phyloP scores from a whole-genome alignment of 2,888 invertebrate species.

The Acrocyrtus sp. region DNA sequence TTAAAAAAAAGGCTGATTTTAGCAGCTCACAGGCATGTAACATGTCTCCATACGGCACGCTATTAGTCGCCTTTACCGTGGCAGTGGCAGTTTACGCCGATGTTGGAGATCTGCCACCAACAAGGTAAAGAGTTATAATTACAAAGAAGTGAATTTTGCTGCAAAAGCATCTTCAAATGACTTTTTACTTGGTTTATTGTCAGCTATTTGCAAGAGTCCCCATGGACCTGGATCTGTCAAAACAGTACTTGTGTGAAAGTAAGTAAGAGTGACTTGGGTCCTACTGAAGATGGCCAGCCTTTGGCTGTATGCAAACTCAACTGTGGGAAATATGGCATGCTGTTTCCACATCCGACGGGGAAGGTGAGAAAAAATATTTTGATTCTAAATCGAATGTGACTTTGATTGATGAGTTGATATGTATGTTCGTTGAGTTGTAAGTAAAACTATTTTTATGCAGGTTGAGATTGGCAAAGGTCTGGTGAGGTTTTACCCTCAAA shows the following conservation, averaged over 20 bases:
- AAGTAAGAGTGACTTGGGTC: constrained; percentile 38
- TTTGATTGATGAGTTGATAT: not conserved
- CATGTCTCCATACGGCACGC: not conserved
- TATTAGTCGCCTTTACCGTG: not conserved
- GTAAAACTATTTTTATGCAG: constrained; percentile 30
- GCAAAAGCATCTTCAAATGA: not conserved
- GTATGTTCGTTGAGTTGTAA: not conserved
- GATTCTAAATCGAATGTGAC: not conserved
- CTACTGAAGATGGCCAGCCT: constrained; percentile 36
- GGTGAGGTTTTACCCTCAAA: constrained; percentile 60
- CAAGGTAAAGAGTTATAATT: constrained; percentile 3
- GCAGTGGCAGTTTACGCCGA: not conserved
- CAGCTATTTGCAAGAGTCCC: constrained; percentile 37
- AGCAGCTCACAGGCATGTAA: no score
- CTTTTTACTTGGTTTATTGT: not conserved
- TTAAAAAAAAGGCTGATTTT: not conserved
- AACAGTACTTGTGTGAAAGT: constrained; percentile 52
- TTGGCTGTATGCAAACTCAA: constrained; percentile 63
- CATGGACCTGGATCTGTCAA: constrained; percentile 57
- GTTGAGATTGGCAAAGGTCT: constrained; percentile 51
- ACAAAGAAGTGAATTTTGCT: not conserved
- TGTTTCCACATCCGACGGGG: constrained; percentile 64
- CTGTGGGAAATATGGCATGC: constrained; percentile 61
- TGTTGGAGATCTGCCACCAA: constrained; percentile 22
- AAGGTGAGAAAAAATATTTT: constrained; percentile 39